These are phyloP conservation scores for Drosophila sp. DNA, from an alignment of 1,140 invertebrate genomes.

Conservation along the genomic window DNA sequence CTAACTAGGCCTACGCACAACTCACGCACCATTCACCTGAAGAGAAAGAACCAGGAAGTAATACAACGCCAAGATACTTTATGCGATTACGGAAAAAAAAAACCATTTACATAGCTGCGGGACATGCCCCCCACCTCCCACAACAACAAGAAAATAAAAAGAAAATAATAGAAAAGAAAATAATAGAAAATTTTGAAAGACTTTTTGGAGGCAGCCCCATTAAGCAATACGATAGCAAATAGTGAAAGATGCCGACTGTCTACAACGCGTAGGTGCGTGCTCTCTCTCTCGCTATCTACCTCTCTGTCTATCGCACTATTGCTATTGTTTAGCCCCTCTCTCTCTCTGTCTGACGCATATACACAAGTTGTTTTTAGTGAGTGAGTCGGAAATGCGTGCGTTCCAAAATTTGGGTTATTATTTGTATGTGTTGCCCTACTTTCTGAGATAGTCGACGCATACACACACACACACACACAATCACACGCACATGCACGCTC, in stretches of 20 bases:
- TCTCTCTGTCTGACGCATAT: conserved; percentile 17
- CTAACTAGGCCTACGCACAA: conserved; percentile 8
- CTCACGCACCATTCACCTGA: conserved; percentile 20
- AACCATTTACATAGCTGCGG: neutral
- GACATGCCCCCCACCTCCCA: neutral
- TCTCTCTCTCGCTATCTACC: conserved; percentile 2
- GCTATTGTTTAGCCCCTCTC: conserved; percentile 2
- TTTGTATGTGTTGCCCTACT: conserved; percentile 72
- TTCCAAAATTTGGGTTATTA: conserved; percentile 76
- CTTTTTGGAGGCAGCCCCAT: conserved; percentile 3
- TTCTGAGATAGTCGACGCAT: conserved; percentile 55
- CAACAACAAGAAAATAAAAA: neutral
- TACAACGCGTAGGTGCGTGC: conserved; percentile 13
- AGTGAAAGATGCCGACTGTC: conserved; percentile 45
- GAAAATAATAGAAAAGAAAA: conserved; percentile 5
- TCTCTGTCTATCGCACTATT: conserved; percentile 13
- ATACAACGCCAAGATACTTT: conserved; percentile 21
- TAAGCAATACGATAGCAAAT: conserved; percentile 34
- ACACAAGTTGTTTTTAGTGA: conserved; percentile 3
- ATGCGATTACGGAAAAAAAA: conserved; percentile 32
- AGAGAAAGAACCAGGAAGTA: conserved; percentile 23
- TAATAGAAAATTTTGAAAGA: conserved; percentile 27
- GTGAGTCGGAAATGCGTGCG: conserved; percentile 71
- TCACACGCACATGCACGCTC: conserved; percentile 17
- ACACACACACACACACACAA: conserved; percentile 26